Conservation (phyloP, 2,113 vertebrate genomes). For the Brienomyrus brachyistius region DNA sequence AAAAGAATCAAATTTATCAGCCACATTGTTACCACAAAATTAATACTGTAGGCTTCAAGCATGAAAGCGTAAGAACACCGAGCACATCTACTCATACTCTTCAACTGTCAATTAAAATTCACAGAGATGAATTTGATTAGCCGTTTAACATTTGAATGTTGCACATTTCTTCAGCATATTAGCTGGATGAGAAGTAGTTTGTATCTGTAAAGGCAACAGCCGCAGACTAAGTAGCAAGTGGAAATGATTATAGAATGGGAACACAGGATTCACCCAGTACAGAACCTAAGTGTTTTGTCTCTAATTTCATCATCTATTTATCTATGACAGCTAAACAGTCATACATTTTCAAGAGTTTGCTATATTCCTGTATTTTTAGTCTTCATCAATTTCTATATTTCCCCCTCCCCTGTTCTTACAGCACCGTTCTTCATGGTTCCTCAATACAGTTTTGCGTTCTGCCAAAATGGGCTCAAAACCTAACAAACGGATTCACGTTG, state of each 20-base stretch:
- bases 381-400: not conserved
- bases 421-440: not conserved
- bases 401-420: not conserved
- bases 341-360: not conserved
- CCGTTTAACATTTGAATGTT: not conserved
- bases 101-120: not conserved
- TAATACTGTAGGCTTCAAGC: not conserved
- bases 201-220: not conserved
- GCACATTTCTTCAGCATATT: not conserved
- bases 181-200: not conserved
- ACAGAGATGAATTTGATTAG: not conserved
- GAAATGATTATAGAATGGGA: not conserved
- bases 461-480: slow-evolving; percentile 20
- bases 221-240: not conserved
- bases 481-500: slow-evolving; percentile 10
- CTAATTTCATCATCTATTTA: not conserved
- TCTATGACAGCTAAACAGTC: not conserved
- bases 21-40: not conserved
- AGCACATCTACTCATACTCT: not conserved
- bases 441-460: slow-evolving; percentile 7
- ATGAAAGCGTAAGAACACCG: not conserved
- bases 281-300: not conserved
- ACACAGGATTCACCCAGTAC: not conserved
- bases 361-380: not conserved
- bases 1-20: not conserved